A percentile compares a stretch with the other conserved stretches of the same genome.
phyloP scores from a whole-genome alignment of 2,797 vertebrate species.

The Rhynchonycteris naso region DNA sequence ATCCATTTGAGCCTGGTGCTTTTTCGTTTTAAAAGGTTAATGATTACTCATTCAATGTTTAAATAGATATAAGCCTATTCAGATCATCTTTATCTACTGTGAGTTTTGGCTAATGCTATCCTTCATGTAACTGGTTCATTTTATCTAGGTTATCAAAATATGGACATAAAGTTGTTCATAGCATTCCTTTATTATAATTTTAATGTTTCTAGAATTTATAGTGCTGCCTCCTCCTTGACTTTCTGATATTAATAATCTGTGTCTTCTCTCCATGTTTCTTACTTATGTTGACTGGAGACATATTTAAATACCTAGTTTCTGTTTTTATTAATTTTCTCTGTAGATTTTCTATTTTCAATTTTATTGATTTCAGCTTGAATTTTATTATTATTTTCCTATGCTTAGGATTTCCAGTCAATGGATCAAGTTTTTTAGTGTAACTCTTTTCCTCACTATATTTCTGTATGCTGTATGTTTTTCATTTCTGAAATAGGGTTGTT shows the following conservation, averaged over 20 bases:
- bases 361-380: conserved; percentile 15
- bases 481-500: neutral
- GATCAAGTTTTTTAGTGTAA: neutral
- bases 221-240: neutral
- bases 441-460: neutral
- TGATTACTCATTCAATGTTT: neutral
- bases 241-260: neutral
- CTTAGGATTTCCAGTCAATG: neutral
- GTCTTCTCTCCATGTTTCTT: neutral
- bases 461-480: neutral
- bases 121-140: neutral
- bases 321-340: neutral
- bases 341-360: neutral
- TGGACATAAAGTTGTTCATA: neutral
- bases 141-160: neutral
- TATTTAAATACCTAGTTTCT: neutral
- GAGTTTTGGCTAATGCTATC: neutral
- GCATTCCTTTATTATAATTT: neutral
- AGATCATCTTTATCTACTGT: neutral
- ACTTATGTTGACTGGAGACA: neutral
- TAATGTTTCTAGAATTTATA: neutral
- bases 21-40: neutral
- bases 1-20: neutral
- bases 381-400: neutral
- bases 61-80: neutral